Base-by-base conservation (phyloP, 2,113 vertebrate genomes). In the Lycaon pictus region DNA sequence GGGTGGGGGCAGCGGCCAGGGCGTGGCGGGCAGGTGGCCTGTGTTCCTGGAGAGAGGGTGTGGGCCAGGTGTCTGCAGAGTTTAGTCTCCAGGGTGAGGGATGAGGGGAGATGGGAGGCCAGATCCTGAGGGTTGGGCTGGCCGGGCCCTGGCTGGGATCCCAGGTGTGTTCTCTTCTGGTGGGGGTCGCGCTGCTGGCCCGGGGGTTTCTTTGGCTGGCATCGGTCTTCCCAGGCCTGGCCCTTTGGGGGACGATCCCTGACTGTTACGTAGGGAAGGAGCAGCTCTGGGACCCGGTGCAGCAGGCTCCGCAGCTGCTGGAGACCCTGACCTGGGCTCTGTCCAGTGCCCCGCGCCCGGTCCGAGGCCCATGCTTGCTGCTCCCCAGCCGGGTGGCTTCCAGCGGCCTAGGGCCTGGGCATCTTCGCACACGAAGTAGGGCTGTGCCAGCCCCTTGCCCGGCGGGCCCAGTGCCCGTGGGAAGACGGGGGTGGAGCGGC, bases 1-100 rank as follows among this genome's bases (percentile, higher is more conserved):
- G 12, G 82, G 79, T 43, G 56, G 95, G 80, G 77, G 62, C 2
- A 3, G 35, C 0, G 53, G 63, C 35, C 11, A 7, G 65, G 94
- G 96, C 0, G 74, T 71, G 93, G 86, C 56, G 0, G 29, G 85
- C 96, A 93, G 92, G 93, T 96, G 96, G 88, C 77, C 10, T 29
- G 20, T 63, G 72, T 91, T 88, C 81, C 82, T 93, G 81, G 67
- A 77, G 67, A 71, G 58, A 72, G 63, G 29, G 27, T 4, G 65
- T 62, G 79, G 88, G 91, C 32, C 88, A 74, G 84, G 55, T 48
- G 65, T 79, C 88, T 60, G 62, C 48, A 10, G 20, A 25, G 67
- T 53, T 69, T 19, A 22, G 72, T 65, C 82, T 81, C 25, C 35
- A 72, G 74, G 53, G 27, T 0, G 4, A 32, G 81, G 37, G 80